Conservation (phyloP, 2,888 invertebrate species). For the Eremobia ochroleuca region DNA sequence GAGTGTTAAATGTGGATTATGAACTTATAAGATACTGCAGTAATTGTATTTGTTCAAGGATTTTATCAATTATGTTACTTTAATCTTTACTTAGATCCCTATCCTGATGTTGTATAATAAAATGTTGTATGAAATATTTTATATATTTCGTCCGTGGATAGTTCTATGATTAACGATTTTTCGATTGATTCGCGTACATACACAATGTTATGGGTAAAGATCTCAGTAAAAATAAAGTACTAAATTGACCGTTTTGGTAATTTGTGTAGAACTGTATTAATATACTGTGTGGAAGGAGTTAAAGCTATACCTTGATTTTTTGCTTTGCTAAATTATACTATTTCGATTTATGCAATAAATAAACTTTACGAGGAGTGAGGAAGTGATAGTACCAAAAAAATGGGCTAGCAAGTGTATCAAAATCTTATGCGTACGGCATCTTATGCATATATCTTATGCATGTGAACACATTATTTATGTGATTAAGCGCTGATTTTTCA, state of each 20-base stretch:
- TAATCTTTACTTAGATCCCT: neutral
- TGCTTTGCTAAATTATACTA: neutral
- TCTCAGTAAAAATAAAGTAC: neutral
- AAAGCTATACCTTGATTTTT: neutral
- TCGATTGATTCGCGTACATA: neutral
- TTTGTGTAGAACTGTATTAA: neutral
- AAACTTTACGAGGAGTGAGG: neutral
- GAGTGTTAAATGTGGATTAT: neutral
- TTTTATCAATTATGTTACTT: constrained; percentile 6
- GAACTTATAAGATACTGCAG: neutral
- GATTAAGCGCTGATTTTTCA: no score
- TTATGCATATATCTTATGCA: no score
- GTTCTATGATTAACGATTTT: constrained; percentile 1
- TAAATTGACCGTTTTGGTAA: neutral
- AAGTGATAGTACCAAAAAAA: constrained; percentile 5
- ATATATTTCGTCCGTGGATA: constrained; percentile 9
- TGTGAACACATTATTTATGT: neutral
- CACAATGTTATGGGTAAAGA: neutral
- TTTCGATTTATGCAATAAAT: neutral
- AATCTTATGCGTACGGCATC: neutral
- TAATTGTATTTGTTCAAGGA: neutral
- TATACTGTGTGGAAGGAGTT: neutral
- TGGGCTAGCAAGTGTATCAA: neutral
- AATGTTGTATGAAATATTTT: neutral
- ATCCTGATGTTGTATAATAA: neutral